These are phyloP conservation scores for Eupristina koningsbergeri DNA, from an alignment of 1,140 invertebrate species.

Conservation along the genomic window DNA sequence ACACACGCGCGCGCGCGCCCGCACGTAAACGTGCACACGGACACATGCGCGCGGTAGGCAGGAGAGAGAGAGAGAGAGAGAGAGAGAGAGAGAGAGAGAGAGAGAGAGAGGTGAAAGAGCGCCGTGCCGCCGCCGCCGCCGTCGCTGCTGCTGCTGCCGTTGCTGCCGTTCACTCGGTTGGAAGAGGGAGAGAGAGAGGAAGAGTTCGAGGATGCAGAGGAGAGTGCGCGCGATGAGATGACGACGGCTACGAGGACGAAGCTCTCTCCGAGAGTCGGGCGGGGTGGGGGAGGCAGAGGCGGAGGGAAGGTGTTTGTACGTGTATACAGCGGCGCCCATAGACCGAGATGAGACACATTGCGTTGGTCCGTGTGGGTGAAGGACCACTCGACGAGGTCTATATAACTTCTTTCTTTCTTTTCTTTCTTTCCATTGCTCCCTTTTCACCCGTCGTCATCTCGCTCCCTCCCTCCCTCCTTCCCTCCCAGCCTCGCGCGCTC, in stretches of 20 bases:
- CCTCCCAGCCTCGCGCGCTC: constrained; percentile 7
- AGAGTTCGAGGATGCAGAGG: constrained; percentile 14
- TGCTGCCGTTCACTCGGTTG: neutral
- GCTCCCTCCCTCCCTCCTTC: neutral
- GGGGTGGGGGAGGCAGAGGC: neutral
- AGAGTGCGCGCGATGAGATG: constrained; percentile 34
- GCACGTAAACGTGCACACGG: neutral
- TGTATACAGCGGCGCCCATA: constrained; percentile 17
- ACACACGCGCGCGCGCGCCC: neutral
- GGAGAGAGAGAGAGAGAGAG: constrained; percentile 35
- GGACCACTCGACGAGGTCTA: constrained; percentile 51
- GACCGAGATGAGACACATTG: constrained; percentile 45
- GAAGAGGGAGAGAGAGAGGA: constrained; percentile 26
- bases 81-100: too few species aligned
- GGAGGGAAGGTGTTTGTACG: constrained; percentile 19
- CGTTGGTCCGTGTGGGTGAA: constrained; percentile 47
- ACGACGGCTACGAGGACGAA: constrained; percentile 18
- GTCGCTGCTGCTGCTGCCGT: neutral
- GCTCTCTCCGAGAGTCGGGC: constrained; percentile 5
- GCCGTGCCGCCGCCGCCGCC: constrained; percentile 18
- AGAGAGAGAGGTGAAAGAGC: constrained; percentile 43
- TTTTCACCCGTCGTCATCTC: constrained; percentile 21
- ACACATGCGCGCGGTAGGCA: neutral
- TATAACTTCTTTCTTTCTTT: constrained; percentile 42
- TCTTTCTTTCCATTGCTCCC: constrained; percentile 37